Base-by-base conservation (phyloP, 2,113 vertebrate genomes). In the Chionodraco myersi region DNA sequence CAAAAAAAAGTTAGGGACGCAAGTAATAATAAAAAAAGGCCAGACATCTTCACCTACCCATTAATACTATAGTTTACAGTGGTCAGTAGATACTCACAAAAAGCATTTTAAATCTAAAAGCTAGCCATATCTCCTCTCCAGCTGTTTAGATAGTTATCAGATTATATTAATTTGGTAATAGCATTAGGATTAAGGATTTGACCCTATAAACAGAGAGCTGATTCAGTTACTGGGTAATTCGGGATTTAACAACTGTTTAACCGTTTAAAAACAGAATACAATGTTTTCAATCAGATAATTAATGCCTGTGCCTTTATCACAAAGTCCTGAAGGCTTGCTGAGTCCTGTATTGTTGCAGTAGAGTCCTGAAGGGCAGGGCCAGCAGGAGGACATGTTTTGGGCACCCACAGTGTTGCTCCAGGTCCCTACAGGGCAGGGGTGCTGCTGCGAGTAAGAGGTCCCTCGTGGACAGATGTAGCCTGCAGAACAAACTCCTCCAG, bases 381-480 rank as follows among this genome's bases (percentile, higher is more conserved):
- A 91, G 71, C 96, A 97, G 89, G 94, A 96, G 1, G 93, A 92
- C 53, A 85, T 60, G 21, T 95, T 95, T 3, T 54, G 91, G 16
- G 95, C 94, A 74, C 96, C 96, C 11, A 91, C 88, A 48, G 85
- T 87, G 21, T 88, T 88, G 0, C 96, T 97, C 96, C 96, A 97
- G 52, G 96, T 96, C 44, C 97, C 97, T 48, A 79, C 61, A 9
- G 96, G 95, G 72, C 97, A 99, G 0, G 96, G 95, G 72, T 88
- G 86, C 85, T 95, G 95, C n/a, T 85, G 91, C 4, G 96, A 91
- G 45, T 93, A 80, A 30, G 67, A 75, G 0, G 96, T 96, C 79
- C 96, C 97, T 68, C 69, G 79, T 5, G 94, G 96, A 74, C 96
- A 98, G 59, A 96, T 91, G 80, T 95, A 94, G 0, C 96, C 97